phyloP scores from a whole-genome alignment of 2,113 vertebrate species.

The Pristiophorus japonicus region DNA sequence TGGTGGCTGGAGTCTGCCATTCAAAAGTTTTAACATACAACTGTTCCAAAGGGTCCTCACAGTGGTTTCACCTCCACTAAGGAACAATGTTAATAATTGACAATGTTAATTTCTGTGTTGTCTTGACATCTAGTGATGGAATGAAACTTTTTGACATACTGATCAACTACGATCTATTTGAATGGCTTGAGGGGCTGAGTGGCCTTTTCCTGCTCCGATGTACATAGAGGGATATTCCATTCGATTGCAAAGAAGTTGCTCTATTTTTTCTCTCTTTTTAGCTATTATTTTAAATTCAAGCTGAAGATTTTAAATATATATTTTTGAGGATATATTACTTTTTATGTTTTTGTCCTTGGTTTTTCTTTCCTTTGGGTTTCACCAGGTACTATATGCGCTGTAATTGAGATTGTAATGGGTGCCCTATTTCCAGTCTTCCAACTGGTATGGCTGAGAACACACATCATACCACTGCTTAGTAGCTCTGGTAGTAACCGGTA shows the following conservation, averaged over 20 bases:
- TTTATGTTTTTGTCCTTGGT: neutral
- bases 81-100: neutral
- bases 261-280: neutral
- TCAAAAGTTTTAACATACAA: neutral
- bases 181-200: neutral
- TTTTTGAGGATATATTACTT: neutral
- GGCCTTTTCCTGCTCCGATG: neutral
- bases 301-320: neutral
- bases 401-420: too few species aligned
- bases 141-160: neutral
- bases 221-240: neutral
- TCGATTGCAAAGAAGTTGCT: neutral
- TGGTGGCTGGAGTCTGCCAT: neutral
- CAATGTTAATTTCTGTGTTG: neutral
- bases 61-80: too few species aligned
- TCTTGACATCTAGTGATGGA: neutral
- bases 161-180: neutral
- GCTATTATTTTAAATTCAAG: neutral
- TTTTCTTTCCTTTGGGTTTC: neutral
- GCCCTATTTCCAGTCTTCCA: neutral
- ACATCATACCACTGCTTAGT: neutral
- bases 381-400: neutral
- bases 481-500: neutral
- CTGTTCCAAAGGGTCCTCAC: too few species aligned
- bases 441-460: neutral